Conservation (phyloP, 2,888 invertebrate genomes). For the Pantelozetes paolii region DNA sequence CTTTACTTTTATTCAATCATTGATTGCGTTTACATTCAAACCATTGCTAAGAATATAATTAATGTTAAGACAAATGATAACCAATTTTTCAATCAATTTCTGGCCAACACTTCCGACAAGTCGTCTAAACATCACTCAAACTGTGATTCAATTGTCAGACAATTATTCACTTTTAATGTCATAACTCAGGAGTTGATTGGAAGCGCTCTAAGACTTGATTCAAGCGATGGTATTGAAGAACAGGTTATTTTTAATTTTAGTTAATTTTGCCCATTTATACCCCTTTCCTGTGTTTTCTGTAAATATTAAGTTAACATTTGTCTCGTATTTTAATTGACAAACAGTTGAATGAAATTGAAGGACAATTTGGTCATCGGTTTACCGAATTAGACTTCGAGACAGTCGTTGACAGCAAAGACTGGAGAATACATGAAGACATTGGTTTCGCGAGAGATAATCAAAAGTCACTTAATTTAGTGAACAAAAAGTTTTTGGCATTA, state of each 20-base stretch:
- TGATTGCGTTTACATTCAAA: constrained; percentile 11
- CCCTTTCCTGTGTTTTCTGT: too few species aligned
- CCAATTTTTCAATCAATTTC: not conserved
- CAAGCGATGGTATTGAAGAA: not conserved
- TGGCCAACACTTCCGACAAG: not conserved
- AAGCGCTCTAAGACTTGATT: not conserved
- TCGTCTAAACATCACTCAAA: not conserved
- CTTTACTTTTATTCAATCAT: constrained; percentile 4
- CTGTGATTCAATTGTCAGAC: not conserved
- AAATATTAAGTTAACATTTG: not conserved
- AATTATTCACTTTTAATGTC: constrained; percentile 5
- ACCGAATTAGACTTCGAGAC: not conserved
- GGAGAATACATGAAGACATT: not conserved
- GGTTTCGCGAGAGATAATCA: not conserved
- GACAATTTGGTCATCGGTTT: not conserved
- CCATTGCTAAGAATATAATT: not conserved
- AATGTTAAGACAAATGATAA: not conserved
- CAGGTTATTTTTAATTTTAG: not conserved
- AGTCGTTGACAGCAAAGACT: not conserved
- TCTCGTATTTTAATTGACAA: not conserved
- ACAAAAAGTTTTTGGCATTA: not conserved
- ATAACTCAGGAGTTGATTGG: constrained; percentile 17
- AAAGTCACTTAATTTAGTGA: constrained; percentile 1
- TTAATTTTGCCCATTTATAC: too few species aligned
- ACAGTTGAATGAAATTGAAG: not conserved